Evolutionary conservation across 2,797 vertebrate genomes (phyloP), one percentile per base, ranked within the genome.

Genomic region (Phataginus tetradactyla): DNA sequence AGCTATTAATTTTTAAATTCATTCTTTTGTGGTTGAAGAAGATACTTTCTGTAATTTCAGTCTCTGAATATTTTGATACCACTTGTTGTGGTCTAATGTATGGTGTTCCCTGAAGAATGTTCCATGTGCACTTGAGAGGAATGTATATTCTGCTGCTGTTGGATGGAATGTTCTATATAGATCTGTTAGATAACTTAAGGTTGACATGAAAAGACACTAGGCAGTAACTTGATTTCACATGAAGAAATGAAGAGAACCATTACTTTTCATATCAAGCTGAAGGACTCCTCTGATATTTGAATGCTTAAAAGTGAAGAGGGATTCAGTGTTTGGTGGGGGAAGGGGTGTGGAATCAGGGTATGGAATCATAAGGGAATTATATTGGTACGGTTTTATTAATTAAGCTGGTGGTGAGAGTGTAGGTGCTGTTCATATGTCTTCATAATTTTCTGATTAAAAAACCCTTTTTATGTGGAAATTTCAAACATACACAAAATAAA

Each of bases 1-100:
- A 81, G n/a, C 69, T 66, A 3, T 61, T 69, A 59, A 49, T n/a
- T 75, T 68, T 15, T 71, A 37, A 10, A 21, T 45, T 57, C 17
- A 57, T 61, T 90, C 32, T 89, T 3, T 89, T 68, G 42, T 75
- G 74, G n/a, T 85, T 92, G 42, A 53, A 92, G 79, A 90, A 86
- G 21, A 42, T 53, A 42, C 23, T 92, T 89, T 39, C 4, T 66
- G 23, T 78, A 61, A 57, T 39, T 42, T 55, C 20, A 18, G 39
- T 78, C 74, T 89, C 74, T 78, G 86, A 89, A 55, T 64, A 25
- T 90, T 66, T 78, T 90, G 61, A 78, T 25, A 45, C 10, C 42
- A 53, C 27, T 77, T 78, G 74, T 78, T 53, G 64, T 78, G 20
- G 74, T 27, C 20, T 55, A 42, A 66, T 13, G 17, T 64, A 21